Conservation (phyloP, 2,113 vertebrate species). For the Nothocercus nigrocapillus region DNA sequence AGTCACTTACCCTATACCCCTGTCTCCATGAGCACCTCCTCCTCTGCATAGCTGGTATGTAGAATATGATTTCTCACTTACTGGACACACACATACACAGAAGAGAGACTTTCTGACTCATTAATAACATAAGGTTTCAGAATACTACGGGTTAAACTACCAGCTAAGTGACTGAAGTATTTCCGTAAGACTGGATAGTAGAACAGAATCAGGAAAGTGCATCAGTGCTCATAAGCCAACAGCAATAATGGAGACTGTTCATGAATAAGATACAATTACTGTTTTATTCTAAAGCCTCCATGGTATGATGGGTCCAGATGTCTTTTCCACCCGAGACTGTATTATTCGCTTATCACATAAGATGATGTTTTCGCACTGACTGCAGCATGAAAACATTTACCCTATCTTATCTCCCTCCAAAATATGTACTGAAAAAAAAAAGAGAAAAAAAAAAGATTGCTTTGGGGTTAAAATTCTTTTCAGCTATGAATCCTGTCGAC, state of each 20-base stretch:
- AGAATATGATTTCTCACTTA: neutral
- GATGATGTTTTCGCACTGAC: neutral
- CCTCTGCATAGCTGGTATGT: neutral
- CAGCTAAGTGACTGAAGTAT: neutral
- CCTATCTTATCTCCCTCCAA: neutral
- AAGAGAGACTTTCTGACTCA: neutral
- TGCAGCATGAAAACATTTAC: neutral
- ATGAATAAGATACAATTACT: neutral
- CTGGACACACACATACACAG: neutral
- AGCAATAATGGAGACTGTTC: neutral
- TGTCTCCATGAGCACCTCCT: neutral
- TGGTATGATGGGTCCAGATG: neutral
- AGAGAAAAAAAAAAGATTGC: neutral
- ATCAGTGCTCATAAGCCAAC: neutral
- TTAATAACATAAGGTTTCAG: neutral
- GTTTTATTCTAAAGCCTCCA: neutral
- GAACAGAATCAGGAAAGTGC: neutral
- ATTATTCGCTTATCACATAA: neutral
- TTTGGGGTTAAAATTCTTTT: neutral
- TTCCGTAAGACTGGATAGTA: neutral
- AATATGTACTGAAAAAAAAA: neutral
- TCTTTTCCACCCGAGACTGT: neutral
- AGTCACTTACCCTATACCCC: neutral
- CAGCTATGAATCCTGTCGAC: neutral
- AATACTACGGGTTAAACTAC: neutral